These are phyloP conservation scores for Drosophila mulleri DNA, from an alignment of 2,888 invertebrate species.

Conservation along the genomic window DNA sequence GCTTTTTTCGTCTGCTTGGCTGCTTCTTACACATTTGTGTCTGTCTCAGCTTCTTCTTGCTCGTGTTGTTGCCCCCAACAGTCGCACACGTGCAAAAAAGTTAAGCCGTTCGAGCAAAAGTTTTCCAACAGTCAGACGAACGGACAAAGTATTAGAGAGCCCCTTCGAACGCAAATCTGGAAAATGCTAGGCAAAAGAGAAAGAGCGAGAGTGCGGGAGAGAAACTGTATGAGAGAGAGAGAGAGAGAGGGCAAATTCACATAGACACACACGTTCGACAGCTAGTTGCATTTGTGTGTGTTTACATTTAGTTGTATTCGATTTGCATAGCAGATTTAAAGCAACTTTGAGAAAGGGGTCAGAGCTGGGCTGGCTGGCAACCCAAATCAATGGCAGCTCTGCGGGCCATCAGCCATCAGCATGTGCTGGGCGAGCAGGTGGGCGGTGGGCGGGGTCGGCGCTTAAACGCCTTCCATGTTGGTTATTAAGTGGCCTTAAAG, in stretches of 20 bases:
- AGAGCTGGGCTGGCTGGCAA: constrained; percentile 2
- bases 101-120: constrained; percentile 72
- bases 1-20: constrained; percentile 3
- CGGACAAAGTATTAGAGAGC: constrained; percentile 64
- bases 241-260: not conserved
- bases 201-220: not conserved
- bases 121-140: constrained; percentile 45
- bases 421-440: not conserved
- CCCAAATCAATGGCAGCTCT: constrained; percentile 75
- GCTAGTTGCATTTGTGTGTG: constrained; percentile 71
- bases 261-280: constrained; percentile 19
- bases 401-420: constrained; percentile 63
- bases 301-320: constrained; percentile 79
- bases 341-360: not conserved
- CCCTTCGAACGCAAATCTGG: constrained; percentile 63
- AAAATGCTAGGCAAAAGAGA: constrained; percentile 28
- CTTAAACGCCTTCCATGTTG: constrained; percentile 56
- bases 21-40: constrained; percentile 5
- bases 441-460: constrained; percentile 1
- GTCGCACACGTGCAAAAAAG: constrained; percentile 74
- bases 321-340: constrained; percentile 72
- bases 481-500: constrained; percentile 79
- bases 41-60: constrained; percentile 4
- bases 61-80: constrained; percentile 21
- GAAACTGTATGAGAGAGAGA: not conserved